Conservation (phyloP, 2,888 invertebrate genomes). For the Cataglyphis albicans region DNA sequence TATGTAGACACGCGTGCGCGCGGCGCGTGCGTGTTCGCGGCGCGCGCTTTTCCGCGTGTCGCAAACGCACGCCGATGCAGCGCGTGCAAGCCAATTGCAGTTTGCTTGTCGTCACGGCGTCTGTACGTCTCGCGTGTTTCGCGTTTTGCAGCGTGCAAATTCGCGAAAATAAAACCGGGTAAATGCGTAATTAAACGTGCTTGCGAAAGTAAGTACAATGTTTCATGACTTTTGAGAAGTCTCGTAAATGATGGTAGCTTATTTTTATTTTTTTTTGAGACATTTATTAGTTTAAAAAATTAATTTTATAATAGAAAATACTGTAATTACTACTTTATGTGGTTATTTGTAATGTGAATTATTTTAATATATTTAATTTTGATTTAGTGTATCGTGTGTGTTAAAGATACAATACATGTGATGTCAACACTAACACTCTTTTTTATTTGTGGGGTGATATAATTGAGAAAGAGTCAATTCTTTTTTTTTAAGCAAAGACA, state of each 20-base stretch:
- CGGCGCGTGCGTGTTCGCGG: constrained; percentile 53
- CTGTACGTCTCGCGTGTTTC: constrained; percentile 26
- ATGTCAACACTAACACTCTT: neutral
- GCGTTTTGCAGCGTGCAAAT: constrained; percentile 2
- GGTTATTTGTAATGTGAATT: neutral
- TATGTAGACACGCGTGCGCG: constrained; percentile 60
- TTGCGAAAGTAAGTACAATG: neutral
- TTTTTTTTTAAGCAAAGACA: neutral
- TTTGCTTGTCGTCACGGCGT: constrained; percentile 23
- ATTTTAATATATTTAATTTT: neutral
- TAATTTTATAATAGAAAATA: neutral
- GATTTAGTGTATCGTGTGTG: neutral
- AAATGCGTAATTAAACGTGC: neutral
- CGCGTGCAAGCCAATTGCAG: constrained; percentile 57
- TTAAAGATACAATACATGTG: neutral
- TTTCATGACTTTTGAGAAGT: too few relatives aligned
- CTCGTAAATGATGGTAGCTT: neutral
- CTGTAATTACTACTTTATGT: neutral
- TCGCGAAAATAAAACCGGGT: neutral
- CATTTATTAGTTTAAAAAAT: neutral
- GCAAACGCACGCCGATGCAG: constrained; percentile 49
- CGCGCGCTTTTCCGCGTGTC: constrained; percentile 40
- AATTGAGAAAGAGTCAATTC: neutral
- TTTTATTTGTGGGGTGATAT: neutral
- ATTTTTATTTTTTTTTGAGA: neutral